phyloP scores from a whole-genome alignment of 2,113 vertebrate species.

The Gambusia affinis region DNA sequence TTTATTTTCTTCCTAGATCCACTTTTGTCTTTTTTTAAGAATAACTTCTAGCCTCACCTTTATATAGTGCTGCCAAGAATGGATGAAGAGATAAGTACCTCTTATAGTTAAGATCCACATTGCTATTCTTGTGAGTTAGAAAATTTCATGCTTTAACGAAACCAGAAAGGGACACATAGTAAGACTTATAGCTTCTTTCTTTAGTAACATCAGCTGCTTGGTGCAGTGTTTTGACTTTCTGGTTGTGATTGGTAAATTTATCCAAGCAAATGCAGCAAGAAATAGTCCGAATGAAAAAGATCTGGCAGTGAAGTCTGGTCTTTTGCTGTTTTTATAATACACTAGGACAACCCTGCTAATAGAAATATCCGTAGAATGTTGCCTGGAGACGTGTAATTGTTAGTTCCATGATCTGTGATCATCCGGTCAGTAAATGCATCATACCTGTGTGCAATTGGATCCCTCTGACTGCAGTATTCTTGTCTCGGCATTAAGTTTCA shows the following conservation, averaged over 20 bases:
- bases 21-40: constrained; percentile 4
- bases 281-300: background rate
- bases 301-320: no score
- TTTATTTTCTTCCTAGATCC: background rate
- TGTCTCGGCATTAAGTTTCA: no score
- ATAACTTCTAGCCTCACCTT: constrained; percentile 6
- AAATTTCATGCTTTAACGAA: background rate
- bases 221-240: no score
- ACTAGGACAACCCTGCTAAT: no score
- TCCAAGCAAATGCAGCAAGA: no score
- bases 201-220: no score
- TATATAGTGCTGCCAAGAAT: background rate
- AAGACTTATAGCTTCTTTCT: background rate
- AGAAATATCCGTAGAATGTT: background rate
- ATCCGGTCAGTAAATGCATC: background rate
- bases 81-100: background rate
- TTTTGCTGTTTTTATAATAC: no score
- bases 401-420: background rate
- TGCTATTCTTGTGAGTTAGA: background rate
- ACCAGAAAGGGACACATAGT: background rate
- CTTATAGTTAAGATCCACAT: background rate
- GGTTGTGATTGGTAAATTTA: no score
- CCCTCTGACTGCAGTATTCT: background rate
- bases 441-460: background rate
- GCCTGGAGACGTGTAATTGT: background rate